Base-by-base conservation (phyloP, 2,113 vertebrate genomes). In the Papio anubis region DNA sequence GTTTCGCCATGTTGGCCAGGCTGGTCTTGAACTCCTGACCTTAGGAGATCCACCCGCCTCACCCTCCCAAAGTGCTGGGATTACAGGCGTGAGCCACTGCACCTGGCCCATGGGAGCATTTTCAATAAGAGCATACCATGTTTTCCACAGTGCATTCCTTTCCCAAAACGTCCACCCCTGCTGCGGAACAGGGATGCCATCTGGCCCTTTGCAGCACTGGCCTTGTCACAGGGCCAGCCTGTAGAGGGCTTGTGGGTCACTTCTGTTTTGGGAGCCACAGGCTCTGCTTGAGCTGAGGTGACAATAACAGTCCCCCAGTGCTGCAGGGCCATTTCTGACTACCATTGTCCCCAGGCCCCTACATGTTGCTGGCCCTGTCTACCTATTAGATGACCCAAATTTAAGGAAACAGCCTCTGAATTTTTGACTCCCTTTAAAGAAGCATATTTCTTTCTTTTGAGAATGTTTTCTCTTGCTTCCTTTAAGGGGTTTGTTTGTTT, bases 281-380 rank as follows among this genome's bases (percentile, higher is more conserved):
- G 8, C 73, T 72, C 20, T 68, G 20, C 27, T 4, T 13, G 50
- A 50, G 76, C 57, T 50, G 50, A 45, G 57, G 40, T 0, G 0
- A 30, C 20, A 17, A 17, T 10, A 8, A 61, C 48, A 10, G 50
- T 32, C 13, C 57, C 64, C 2, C 12, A 2, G 43, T 5, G 35
- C 25, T 48, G 35, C 14, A 40, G 59, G 64, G 38, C 40, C 13
- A 7, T 11, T 73, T 48, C 79, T 38, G 48, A 84, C 50, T 9
- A 8, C n/a, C 35, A 10, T 21, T 30, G 45, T n/a, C 55, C 76
- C 35, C 82, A 72, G 17, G 11, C 48, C 32, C 38, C 86, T 10
- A 8, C 0, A 0, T 5, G 17, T 55, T 8, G 21, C 64, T 10
- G 2, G 52, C 43, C 3, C 1, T 14, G 45, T 83, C 82, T 52